Percentiles rank a stretch among this genome's conserved stretches.
Evolutionary conservation across 2,888 invertebrate genomes (phyloP).

Genomic region (Acleris literana): DNA sequence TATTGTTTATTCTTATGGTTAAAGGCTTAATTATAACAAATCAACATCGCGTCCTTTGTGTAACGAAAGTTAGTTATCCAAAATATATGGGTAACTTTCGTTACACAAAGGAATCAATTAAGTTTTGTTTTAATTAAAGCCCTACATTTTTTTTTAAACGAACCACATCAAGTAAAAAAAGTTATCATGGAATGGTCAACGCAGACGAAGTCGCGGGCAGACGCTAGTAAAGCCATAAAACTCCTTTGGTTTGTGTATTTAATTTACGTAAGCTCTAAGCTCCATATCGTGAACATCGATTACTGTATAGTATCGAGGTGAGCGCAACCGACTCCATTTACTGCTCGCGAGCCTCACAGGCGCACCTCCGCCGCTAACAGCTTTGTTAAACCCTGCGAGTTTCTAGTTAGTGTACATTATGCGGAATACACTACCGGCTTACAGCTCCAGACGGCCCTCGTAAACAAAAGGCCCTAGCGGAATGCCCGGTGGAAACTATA

Average conservation of each 20-base stretch:
- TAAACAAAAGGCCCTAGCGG: constrained; percentile 15
- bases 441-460: constrained; percentile 3
- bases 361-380: constrained; percentile 39
- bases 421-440: background rate
- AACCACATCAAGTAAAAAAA: no score
- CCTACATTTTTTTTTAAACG: no score
- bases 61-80: no score
- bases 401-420: constrained; percentile 7
- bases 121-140: no score
- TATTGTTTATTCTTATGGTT: no score
- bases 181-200: constrained; percentile 31
- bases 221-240: constrained; percentile 44
- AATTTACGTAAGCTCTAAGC: constrained; percentile 39
- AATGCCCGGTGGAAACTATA: background rate
- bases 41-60: no score
- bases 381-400: constrained; percentile 33
- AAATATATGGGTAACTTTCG: no score
- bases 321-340: constrained; percentile 47
- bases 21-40: no score
- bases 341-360: constrained; percentile 49
- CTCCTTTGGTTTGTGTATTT: constrained; percentile 31
- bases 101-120: no score
- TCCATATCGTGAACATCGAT: constrained; percentile 50
- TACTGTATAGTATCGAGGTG: constrained; percentile 46
- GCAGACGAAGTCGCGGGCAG: constrained; percentile 41